Evolutionary conservation across 2,797 vertebrate genomes (phyloP), one percentile per base, ranked within the genome.

Genomic region (Taeniopygia guttata): DNA sequence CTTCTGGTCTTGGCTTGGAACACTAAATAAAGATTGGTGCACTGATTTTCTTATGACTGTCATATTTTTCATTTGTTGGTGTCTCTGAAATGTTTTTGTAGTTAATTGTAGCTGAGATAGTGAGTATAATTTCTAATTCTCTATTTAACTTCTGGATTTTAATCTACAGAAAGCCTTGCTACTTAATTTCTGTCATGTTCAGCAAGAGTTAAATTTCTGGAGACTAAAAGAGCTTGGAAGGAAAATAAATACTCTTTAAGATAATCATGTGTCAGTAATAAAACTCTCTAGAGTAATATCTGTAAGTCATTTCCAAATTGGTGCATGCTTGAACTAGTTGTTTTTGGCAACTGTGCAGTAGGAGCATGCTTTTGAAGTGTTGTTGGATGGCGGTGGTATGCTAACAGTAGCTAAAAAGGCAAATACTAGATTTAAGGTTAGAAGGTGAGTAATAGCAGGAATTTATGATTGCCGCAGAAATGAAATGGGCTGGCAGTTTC

Each of bases 371-470:
- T 90, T 89, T 90, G 62, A 84, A 82, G 27, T 79, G 59, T 40
- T 9, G 3, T 74, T 83, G 60, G 25, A 77, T 87, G 34, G 22
- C 80, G 72, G 42, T 7, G 6, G 26, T 46, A 25, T 80, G 46
- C 43, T 88, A 80, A 67, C 38, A 70, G 87, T 83, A 94, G 62
- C 51, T 83, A 67, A 70, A 80, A 85, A 82, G 46, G 27, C 56
- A 88, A 84, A 67, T 45, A 70, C 0, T 45, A 73, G 36, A 64
- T 85, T 73, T 89, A 72, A 86, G 63, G 42, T 89, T 94, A 89
- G 67, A 79, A 94, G 74, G 84, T 91, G 58, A 89, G 43, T 86
- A 93, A 77, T 58, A 84, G 34, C 26, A 87, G 58, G 69, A 87
- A 68, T 49, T 87, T 70, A 59, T 40, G 18, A 49, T 58, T 93